These are phyloP conservation scores for Musca domestica DNA, from an alignment of 1,140 invertebrate genomes.

Conservation along the genomic window DNA sequence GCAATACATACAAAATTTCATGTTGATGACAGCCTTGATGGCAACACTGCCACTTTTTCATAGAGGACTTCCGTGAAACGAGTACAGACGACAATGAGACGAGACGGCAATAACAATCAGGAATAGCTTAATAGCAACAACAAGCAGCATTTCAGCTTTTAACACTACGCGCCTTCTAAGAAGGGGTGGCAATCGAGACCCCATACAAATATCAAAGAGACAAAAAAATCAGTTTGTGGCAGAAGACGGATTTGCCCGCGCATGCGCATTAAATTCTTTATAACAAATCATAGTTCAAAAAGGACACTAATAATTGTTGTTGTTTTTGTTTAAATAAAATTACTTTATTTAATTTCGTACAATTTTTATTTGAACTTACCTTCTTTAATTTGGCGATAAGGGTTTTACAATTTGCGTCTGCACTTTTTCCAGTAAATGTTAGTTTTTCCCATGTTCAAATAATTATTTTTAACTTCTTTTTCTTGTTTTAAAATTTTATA, in stretches of 20 bases:
- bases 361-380: background rate
- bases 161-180: background rate
- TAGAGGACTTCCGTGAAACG: background rate
- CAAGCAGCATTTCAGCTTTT: background rate
- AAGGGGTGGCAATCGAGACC: background rate
- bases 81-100: slow-evolving; percentile 18
- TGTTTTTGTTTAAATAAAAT: background rate
- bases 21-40: slow-evolving; percentile 5
- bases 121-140: slow-evolving; percentile 1
- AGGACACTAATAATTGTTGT: background rate
- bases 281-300: slow-evolving; percentile 1
- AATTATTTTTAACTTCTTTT: too few relatives aligned
- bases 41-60: slow-evolving; percentile 1
- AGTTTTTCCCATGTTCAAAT: too few relatives aligned
- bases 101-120: slow-evolving; percentile 18
- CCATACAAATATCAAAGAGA: background rate
- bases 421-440: too few relatives aligned
- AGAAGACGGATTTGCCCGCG: background rate
- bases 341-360: background rate
- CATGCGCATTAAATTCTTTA: background rate
- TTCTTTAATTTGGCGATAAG: background rate
- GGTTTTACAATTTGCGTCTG: background rate
- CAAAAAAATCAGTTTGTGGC: background rate
- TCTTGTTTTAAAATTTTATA: background rate
- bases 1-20: too few relatives aligned